These are phyloP conservation scores for Epistrophe eligans DNA, from an alignment of 2,888 invertebrate species.

Conservation along the genomic window DNA sequence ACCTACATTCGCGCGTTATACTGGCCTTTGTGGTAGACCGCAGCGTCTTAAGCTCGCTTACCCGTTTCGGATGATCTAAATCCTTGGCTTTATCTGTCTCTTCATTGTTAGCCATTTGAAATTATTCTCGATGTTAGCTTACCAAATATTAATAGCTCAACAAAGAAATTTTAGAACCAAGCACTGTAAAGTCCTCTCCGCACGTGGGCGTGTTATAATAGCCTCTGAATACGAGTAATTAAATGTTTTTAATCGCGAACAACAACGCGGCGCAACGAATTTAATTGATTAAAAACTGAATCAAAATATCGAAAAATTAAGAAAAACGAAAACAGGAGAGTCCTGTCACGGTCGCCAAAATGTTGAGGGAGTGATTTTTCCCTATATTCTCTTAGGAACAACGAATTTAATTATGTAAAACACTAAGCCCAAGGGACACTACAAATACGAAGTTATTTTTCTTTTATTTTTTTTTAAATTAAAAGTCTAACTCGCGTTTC, in stretches of 20 bases:
- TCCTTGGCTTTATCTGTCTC: neutral
- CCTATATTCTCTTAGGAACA: conserved; percentile 2
- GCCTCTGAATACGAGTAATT: neutral
- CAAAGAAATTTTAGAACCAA: neutral
- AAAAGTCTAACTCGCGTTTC: no score
- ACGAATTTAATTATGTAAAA: neutral
- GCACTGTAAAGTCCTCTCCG: neutral
- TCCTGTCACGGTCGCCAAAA: conserved; percentile 9
- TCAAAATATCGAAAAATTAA: neutral
- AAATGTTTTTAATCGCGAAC: neutral
- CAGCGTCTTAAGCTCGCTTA: neutral
- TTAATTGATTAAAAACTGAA: neutral
- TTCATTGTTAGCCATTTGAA: neutral
- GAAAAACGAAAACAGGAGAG: neutral
- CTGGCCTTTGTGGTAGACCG: neutral
- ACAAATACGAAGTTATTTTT: no score
- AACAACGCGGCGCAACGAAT: neutral
- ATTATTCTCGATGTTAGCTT: no score
- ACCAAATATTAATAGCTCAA: neutral
- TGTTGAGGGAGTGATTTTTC: neutral
- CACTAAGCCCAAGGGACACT: no score
- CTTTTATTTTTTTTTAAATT: no score
- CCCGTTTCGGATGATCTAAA: neutral
- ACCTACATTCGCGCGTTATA: neutral
- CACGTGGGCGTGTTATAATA: neutral